Base-by-base conservation (phyloP, 1,140 invertebrate genomes). In the Harlomillsia oculata region DNA sequence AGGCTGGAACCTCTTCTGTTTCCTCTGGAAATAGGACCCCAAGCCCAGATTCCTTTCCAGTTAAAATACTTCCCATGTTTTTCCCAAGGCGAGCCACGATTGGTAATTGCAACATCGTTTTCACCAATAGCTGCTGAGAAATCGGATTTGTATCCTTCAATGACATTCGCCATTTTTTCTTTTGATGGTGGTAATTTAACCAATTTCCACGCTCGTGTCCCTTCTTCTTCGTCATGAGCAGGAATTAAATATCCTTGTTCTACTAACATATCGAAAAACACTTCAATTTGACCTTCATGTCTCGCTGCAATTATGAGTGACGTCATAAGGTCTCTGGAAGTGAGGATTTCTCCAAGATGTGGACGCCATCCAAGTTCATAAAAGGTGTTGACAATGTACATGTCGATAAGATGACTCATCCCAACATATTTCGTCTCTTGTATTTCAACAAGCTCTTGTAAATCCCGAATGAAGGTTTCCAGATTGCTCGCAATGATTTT, bases 341-440 rank as follows among this genome's bases (percentile, higher is more conserved):
- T 11, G 25, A 48, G 21, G 20, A 3, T 32, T 48, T 48, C 6
- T 0, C 45, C 45, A 2, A 48, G 0, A 30, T 2, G 13, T 20
- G 45, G 45, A 20, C 14, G 14, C 45, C 45, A 48, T 11, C 45
- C 45, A 1, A 48, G 21, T 14, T 48, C 45, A 20, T 32, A 48
- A n/a, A 48, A 20, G 4, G 28, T 18, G 23, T 44, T 44, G 3
- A 44, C 2, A 18, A 13, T 21, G 9, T 48, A 48, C 21, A 34
- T 13, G 5, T 9, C 18, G 23, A 32, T 13, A 18, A 48, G 20
- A 13, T 32, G 1, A 26, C n/a, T 2, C 23, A 21, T 21, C 2
- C 16, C 9, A 26, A 26, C 20, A 23, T 48, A 48, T 48, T 32
- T 48, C 45, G 23, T 48, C 28, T 34, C 45, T 48, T 2, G 28